phyloP scores from a whole-genome alignment of 2,888 invertebrate genomes.

The Bombyx huttoni region DNA sequence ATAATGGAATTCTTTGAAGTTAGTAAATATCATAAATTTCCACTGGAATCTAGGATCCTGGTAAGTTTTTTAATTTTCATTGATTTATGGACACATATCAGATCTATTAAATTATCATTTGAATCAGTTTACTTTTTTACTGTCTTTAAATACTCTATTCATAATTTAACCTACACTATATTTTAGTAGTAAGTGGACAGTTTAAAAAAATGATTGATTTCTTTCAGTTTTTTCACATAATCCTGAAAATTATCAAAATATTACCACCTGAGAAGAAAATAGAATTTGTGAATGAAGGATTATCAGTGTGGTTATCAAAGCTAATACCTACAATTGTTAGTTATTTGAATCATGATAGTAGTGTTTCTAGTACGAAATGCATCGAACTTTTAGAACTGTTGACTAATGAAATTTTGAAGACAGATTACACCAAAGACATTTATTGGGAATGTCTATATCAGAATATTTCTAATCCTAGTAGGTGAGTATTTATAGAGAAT shows the following conservation, averaged over 20 bases:
- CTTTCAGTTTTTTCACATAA: not conserved
- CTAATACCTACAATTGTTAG: conserved; percentile 53
- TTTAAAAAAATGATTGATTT: too few relatives aligned
- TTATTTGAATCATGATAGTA: conserved; percentile 2
- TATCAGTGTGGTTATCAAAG: conserved; percentile 59
- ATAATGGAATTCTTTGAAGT: conserved; percentile 26
- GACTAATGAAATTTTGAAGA: conserved; percentile 37
- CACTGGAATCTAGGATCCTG: conserved; percentile 18
- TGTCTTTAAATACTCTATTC: too few relatives aligned
- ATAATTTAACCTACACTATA: too few relatives aligned
- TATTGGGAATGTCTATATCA: conserved; percentile 48
- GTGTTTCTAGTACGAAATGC: conserved; percentile 4
- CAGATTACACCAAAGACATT: conserved; percentile 41
- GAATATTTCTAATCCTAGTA: conserved; percentile 37
- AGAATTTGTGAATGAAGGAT: conserved; percentile 40
- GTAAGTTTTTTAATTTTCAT: conserved; percentile 15
- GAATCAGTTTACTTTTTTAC: too few relatives aligned
- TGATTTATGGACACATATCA: not conserved
- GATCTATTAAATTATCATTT: not conserved
- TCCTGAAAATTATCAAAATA: conserved; percentile 15
- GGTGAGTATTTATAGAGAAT: conserved; percentile 25
- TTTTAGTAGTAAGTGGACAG: too few relatives aligned
- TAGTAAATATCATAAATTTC: conserved; percentile 19
- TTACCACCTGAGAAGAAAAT: conserved; percentile 36
- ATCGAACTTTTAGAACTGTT: conserved; percentile 50